Percentiles rank a stretch among this genome's conserved stretches.
Evolutionary conservation across 1,140 invertebrate species (phyloP).

Genomic region (Tetragonula clypearis): DNA sequence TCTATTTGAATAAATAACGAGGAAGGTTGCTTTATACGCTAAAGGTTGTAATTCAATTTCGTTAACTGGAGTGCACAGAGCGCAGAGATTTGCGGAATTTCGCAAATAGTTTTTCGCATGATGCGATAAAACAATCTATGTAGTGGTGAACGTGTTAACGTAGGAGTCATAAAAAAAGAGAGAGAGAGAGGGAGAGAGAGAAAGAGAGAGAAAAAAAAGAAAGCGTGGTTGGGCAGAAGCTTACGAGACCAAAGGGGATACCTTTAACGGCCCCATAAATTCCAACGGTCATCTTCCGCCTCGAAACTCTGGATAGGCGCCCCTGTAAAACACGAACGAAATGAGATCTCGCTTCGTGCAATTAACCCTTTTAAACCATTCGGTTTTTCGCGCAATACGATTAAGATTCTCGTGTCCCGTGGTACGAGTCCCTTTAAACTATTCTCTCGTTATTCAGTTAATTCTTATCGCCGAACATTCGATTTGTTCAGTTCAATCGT

Average conservation of each 20-base stretch:
- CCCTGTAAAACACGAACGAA: constrained; percentile 71
- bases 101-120: constrained; percentile 51
- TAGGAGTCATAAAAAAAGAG: constrained; percentile 69
- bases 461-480: not conserved
- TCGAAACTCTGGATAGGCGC: constrained; percentile 71
- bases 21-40: too few relatives aligned
- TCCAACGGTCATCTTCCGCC: constrained; percentile 77
- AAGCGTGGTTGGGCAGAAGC: constrained; percentile 61
- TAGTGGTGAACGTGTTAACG: constrained; percentile 72
- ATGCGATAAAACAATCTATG: constrained; percentile 54
- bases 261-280: constrained; percentile 78
- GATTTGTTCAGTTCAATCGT: not conserved
- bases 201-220: constrained; percentile 42
- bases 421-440: not conserved
- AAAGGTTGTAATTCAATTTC: constrained; percentile 25
- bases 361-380: constrained; percentile 65
- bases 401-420: not conserved
- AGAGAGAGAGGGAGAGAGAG: not conserved
- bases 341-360: constrained; percentile 62
- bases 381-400: not conserved
- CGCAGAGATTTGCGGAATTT: constrained; percentile 51
- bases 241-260: constrained; percentile 71
- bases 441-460: not conserved
- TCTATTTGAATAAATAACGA: constrained; percentile 6
- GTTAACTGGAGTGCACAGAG: constrained; percentile 37